Percentiles rank a stretch among this genome's conserved stretches.
Evolutionary conservation across 2,888 invertebrate species (phyloP).

Genomic region (Tupiocoris notatus): DNA sequence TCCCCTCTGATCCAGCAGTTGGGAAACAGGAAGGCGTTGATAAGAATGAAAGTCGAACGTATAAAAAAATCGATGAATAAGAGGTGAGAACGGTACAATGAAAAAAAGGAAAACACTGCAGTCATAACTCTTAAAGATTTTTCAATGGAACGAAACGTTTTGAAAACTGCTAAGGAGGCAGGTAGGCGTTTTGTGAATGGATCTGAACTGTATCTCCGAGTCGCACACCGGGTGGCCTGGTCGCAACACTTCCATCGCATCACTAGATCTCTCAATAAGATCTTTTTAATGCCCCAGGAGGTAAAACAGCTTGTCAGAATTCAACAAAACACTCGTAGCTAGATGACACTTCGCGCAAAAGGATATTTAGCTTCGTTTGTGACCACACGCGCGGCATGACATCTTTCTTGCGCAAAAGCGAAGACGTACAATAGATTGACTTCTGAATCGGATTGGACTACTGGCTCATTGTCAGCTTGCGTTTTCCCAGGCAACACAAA

Average conservation of each 20-base stretch:
- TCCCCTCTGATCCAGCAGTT: neutral
- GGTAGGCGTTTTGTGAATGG: neutral
- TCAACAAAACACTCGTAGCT: neutral
- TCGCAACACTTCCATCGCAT: neutral
- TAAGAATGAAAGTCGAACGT: neutral
- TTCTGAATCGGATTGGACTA: neutral
- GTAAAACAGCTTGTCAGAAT: neutral
- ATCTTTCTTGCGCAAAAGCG: neutral
- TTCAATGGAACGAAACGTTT: constrained; percentile 11
- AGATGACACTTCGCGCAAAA: neutral
- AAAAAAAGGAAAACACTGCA: constrained; percentile 8
- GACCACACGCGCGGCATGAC: neutral
- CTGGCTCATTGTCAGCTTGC: neutral
- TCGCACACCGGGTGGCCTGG: neutral
- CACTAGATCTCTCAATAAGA: neutral
- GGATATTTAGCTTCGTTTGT: neutral
- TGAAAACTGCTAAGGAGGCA: neutral
- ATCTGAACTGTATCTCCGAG: neutral
- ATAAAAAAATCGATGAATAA: constrained; percentile 7
- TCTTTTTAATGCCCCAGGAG: neutral
- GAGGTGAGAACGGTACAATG: neutral
- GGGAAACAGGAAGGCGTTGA: neutral
- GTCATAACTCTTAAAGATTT: constrained; percentile 27
- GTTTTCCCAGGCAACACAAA: neutral
- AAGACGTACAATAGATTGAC: neutral